Conservation (phyloP, 2,113 vertebrate species). For the Colaptes auratus region DNA sequence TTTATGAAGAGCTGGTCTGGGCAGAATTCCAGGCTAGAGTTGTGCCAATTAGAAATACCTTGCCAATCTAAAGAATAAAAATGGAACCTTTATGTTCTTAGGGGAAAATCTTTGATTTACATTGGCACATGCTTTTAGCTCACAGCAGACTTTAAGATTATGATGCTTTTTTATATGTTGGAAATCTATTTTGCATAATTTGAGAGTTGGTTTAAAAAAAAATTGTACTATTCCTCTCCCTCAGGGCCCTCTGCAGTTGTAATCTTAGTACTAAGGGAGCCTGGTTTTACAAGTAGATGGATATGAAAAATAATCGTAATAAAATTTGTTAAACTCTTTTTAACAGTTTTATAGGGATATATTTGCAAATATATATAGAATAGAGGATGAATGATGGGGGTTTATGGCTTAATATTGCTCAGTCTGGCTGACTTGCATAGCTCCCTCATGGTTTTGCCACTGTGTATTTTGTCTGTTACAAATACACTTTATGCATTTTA, state of each 20-base stretch:
- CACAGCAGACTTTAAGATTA: constrained; percentile 40
- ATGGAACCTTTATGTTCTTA: neutral
- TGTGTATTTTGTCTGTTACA: constrained; percentile 3
- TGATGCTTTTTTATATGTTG: constrained; percentile 24
- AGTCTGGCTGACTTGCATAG: constrained; percentile 3
- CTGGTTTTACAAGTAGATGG: constrained; percentile 42
- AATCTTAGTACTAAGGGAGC: constrained; percentile 7
- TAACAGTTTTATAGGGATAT: constrained; percentile 44
- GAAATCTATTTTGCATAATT: constrained; percentile 58
- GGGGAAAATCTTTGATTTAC: neutral
- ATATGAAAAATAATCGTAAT: constrained; percentile 59
- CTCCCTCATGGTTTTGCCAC: constrained; percentile 3
- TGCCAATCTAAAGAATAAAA: constrained; percentile 13
- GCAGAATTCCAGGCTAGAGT: neutral
- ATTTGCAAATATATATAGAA: constrained; percentile 32
- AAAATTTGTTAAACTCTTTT: constrained; percentile 54
- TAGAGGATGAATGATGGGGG: neutral
- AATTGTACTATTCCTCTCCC: constrained; percentile 21
- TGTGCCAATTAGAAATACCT: neutral
- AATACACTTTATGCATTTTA: neutral
- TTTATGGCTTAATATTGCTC: constrained; percentile 29
- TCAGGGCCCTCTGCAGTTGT: constrained; percentile 41
- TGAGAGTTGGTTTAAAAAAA: neutral
- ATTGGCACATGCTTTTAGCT: constrained; percentile 6
- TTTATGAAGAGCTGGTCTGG: neutral